phyloP scores from a whole-genome alignment of 2,888 invertebrate species.

The Halictus ligatus region DNA sequence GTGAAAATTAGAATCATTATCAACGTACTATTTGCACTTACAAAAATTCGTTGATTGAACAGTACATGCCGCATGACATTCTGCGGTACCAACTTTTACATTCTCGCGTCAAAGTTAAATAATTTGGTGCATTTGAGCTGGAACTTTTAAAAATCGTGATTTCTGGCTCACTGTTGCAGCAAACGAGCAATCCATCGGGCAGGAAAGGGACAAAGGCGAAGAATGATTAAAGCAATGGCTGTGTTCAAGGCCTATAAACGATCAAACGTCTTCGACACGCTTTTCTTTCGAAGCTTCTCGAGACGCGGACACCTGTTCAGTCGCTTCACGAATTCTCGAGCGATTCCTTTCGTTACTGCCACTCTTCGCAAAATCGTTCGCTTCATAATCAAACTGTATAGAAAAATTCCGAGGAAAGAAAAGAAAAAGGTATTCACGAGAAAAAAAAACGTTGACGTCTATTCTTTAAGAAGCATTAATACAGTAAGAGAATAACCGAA shows the following conservation, averaged over 20 bases:
- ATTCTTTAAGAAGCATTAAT: conserved; percentile 53
- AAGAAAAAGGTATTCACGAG: not conserved
- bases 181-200: not conserved
- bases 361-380: conserved; percentile 63
- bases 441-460: conserved; percentile 35
- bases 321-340: not conserved
- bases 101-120: not conserved
- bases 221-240: conserved; percentile 7
- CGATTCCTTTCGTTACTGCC: conserved; percentile 58
- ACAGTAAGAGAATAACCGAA: conserved; percentile 52
- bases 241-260: conserved; percentile 1
- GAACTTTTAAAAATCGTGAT: not conserved
- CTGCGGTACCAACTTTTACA: not conserved
- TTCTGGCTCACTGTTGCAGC: not conserved
- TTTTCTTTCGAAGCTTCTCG: conserved; percentile 1
- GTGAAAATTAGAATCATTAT: not conserved
- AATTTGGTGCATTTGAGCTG: not conserved
- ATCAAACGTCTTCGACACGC: conserved; percentile 11
- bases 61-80: not conserved
- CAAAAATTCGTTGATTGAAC: not conserved
- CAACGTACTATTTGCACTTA: not conserved
- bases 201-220: conserved; percentile 1
- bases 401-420: conserved; percentile 23
- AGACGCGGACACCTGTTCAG: not conserved
- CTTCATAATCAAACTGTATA: conserved; percentile 64